phyloP scores from a whole-genome alignment of 2,888 invertebrate species.

The Lasioglossum marginatum region DNA sequence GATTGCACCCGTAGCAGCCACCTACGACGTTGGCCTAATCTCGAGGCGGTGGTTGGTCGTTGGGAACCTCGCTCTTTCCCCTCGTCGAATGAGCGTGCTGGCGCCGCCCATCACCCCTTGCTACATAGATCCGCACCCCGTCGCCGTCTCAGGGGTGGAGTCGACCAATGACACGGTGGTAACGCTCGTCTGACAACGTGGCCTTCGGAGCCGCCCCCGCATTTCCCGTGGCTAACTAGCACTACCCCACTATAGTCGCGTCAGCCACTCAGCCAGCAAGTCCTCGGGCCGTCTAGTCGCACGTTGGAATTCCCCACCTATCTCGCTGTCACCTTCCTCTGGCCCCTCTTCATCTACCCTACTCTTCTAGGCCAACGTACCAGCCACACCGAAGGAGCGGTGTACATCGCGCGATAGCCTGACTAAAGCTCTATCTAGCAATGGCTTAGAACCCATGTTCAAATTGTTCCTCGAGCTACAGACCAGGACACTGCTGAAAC shows the following conservation, averaged over 20 bases:
- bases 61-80: conserved; percentile 26
- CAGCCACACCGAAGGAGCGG: conserved; percentile 65
- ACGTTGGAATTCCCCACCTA: conserved; percentile 70
- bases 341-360: conserved; percentile 50
- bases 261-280: conserved; percentile 84
- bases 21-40: conserved; percentile 57
- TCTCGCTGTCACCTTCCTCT: conserved; percentile 58
- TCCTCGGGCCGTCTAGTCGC: conserved; percentile 75
- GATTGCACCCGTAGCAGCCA: conserved; percentile 31
- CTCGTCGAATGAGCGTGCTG: conserved; percentile 67
- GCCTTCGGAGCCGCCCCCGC: conserved; percentile 80
- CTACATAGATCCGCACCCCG: conserved; percentile 59
- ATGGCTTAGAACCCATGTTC: conserved; percentile 50
- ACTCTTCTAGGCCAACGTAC: conserved; percentile 65
- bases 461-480: background rate
- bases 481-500: background rate
- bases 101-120: conserved; percentile 71
- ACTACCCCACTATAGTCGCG: conserved; percentile 73
- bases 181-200: conserved; percentile 81
- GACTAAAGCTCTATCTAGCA: conserved; percentile 58
- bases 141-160: conserved; percentile 74
- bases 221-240: conserved; percentile 80
- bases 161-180: conserved; percentile 81
- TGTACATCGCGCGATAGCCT: conserved; percentile 62
- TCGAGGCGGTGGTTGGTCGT: conserved; percentile 60